Evolutionary conservation across 30 jellyfish, hydroid and myxozoan species (phyloP), one percentile per base, ranked within the genome.

Genomic region (Aurelia aurita complex sp. Pacific): DNA sequence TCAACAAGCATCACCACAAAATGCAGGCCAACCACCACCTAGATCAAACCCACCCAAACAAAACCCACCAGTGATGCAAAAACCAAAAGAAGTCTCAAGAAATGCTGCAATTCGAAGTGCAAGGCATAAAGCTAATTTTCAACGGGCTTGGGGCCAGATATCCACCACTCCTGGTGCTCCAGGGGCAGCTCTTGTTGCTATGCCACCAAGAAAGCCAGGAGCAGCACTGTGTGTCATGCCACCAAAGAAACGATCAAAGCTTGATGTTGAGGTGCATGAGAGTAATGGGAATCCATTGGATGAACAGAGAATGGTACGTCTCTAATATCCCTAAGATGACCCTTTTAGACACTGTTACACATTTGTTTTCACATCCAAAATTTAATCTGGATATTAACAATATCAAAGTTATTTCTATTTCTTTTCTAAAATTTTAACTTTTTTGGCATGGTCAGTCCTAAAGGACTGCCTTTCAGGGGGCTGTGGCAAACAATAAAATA

Each of bases 201-300:
- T 87, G 89, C 96, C 97, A 38, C 96, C 97, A 73, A 74, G 94
- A 76, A 74, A 74, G 32, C 98, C 98, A 1, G 98, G 98, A 11
- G 98, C 98, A 1, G 98, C 98, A n/a, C 78, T 92, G 12, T 59
- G 97, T 61, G 98, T 92, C 5, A 92, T 92, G 98, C 98, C 98
- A 15, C 98, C 98, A 5, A 87, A 87, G 77, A 92, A 92, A 73
- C 63, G 98, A 57, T 81, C 91, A 19, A 92, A 92, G 80, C 81
- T 92, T 18, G 96, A 92, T 63, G 96, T 89, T 5, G 91, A 86
- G 68, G 85, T 67, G 15, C 77, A 70, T 73, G 96, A 71, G 38
- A 81, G 54, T 38, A 19, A 12, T 4, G 74, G 33, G 1, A 17
- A 36, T 15, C 43, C 19, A 18, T 40, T 63, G 40, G 62, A 76